Base-by-base conservation (phyloP, 1,140 invertebrate species). In the Anoplophora glabripennis region DNA sequence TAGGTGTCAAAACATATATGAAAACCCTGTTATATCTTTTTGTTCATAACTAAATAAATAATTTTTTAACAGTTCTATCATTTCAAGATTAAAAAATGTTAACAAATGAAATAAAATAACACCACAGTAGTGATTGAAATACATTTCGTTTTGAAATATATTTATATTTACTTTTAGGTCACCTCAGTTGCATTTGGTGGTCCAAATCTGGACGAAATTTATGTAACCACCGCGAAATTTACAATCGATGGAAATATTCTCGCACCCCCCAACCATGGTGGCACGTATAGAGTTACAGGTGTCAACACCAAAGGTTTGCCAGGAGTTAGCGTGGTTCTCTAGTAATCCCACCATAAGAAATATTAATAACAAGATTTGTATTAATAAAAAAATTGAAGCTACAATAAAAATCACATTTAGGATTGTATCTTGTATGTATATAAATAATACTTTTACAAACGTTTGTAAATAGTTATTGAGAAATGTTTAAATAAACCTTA, bases 151-250 rank as follows among this genome's bases (percentile, higher is more conserved):
- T 14, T 11, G 14, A 28, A 34, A 48, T 21, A 12, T 9, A 9
- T 35, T 33, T 10, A 28, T 12, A 49, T 44, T 53, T n/a, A n/a
- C n/a, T 47, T 47, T 47, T 18, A 89, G 71, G 82, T 89, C 4
- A 94, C 92, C 0, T 93, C 90, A 0, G 85, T 84, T 0, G 85
- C 87, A 46, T 94, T 90, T 70, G 92, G 92, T 5, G 91, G 90
- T 3, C 75, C 82, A 1, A 81, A 89, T 68, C 74, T 90, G 33
- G 86, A 90, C 70, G 82, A 84, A 57, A 75, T 93, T 1, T 93
- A 85, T 69, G 88, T 92, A n/a, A 93, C 90, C 0, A 83, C 83
- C 0, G 85, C 84, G 1, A 58, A 57, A 49, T 60, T 70, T 7
- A 63, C 62, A 4, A 49, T 69, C 9, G 59, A 69, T 47, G 67